Evolutionary conservation across 1,140 invertebrate genomes (phyloP).

Genomic region (Paracyclopina nana): DNA sequence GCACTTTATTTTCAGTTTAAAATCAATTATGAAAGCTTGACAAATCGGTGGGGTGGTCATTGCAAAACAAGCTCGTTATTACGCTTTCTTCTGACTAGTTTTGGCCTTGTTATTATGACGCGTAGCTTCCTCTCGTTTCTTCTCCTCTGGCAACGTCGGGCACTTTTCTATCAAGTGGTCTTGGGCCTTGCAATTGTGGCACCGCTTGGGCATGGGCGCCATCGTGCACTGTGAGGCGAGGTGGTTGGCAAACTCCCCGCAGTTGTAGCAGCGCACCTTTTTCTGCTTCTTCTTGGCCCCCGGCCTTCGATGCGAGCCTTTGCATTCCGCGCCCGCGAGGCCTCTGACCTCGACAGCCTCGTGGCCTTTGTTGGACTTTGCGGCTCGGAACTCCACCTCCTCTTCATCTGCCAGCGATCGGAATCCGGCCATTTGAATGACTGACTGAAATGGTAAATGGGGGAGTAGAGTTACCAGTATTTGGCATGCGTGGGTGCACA

Average conservation of each 20-base stretch:
- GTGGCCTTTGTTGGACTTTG: slow-evolving; percentile 55
- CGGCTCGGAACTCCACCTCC: slow-evolving; percentile 62
- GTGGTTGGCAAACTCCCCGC: slow-evolving; percentile 72
- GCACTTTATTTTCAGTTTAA: too few relatives aligned
- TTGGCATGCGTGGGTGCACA: too few relatives aligned
- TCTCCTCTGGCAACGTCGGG: slow-evolving; percentile 31
- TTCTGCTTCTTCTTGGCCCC: slow-evolving; percentile 52
- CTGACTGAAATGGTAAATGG: slow-evolving; percentile 40
- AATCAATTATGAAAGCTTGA: too few relatives aligned
- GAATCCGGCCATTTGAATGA: slow-evolving; percentile 68
- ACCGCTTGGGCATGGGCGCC: slow-evolving; percentile 66
- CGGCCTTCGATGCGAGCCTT: slow-evolving; percentile 51
- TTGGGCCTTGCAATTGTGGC: slow-evolving; percentile 62
- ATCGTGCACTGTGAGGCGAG: slow-evolving; percentile 64
- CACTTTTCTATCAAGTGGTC: slow-evolving; percentile 71
- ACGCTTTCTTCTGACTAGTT: too few relatives aligned
- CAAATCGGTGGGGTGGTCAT: too few relatives aligned
- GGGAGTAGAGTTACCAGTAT: too few relatives aligned
- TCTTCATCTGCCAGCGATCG: slow-evolving; percentile 65
- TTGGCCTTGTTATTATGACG: too few relatives aligned
- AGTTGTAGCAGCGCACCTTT: slow-evolving; percentile 75
- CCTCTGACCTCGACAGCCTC: slow-evolving; percentile 64
- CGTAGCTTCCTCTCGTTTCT: slow-evolving; percentile 11
- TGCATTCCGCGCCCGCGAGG: slow-evolving; percentile 46
- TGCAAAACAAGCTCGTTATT: too few relatives aligned